These are phyloP conservation scores for Ceyx erithaca DNA, from an alignment of 2,797 vertebrate species.

Conservation along the genomic window DNA sequence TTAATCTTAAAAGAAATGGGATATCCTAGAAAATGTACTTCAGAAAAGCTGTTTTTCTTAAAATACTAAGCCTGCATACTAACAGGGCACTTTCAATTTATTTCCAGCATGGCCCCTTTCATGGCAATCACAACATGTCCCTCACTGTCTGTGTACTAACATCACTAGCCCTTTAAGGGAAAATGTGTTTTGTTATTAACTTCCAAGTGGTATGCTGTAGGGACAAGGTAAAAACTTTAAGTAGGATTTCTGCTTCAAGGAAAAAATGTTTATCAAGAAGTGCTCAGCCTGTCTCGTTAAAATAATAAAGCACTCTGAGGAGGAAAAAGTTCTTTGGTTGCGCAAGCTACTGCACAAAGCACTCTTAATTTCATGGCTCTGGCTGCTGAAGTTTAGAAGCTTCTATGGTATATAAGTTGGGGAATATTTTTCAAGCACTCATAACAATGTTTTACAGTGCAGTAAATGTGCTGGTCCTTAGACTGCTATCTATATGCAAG, in stretches of 20 bases:
- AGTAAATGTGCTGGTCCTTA: neutral
- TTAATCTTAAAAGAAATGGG: neutral
- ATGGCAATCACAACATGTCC: neutral
- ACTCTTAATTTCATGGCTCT: conserved; percentile 21
- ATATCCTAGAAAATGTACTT: neutral
- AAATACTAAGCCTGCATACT: neutral
- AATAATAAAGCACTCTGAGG: conserved; percentile 61
- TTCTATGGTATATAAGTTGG: neutral
- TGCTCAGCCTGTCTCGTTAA: conserved; percentile 61
- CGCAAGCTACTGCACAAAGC: conserved; percentile 62
- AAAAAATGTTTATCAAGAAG: conserved; percentile 61
- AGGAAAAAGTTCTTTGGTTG: conserved; percentile 43
- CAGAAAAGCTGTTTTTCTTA: neutral
- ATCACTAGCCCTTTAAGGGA: conserved; percentile 31
- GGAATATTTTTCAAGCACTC: conserved; percentile 26
- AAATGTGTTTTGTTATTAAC: conserved; percentile 40
- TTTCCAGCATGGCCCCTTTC: conserved; percentile 7
- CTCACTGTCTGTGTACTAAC: neutral
- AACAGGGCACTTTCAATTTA: neutral
- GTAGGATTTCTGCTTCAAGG: conserved; percentile 56
- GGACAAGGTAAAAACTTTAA: conserved; percentile 66
- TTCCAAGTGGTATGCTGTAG: conserved; percentile 17
- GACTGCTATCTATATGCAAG: neutral
- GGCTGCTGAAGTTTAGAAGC: conserved; percentile 47
- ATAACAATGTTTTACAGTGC: neutral